phyloP scores from a whole-genome alignment of 2,888 invertebrate species.

The Drosophila colorata region DNA sequence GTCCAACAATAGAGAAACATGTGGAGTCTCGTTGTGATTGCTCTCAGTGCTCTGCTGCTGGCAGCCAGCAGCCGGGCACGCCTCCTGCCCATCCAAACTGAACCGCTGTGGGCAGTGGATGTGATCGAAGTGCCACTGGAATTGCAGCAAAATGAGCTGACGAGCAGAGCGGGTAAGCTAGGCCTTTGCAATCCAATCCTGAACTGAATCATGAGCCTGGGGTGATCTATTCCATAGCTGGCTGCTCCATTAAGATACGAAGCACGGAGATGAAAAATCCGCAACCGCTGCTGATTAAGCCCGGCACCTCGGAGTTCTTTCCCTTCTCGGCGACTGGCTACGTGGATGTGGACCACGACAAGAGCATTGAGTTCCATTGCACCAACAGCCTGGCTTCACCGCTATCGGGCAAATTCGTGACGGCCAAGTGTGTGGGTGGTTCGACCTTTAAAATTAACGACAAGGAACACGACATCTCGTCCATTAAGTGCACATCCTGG shows the following conservation, averaged over 20 bases:
- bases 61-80: conserved; percentile 44
- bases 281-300: conserved; percentile 87
- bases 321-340: conserved; percentile 63
- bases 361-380: conserved; percentile 75
- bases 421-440: conserved; percentile 71
- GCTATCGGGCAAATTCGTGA: conserved; percentile 59
- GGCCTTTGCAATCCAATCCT: not conserved
- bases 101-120: conserved; percentile 48
- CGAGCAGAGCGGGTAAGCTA: conserved; percentile 44
- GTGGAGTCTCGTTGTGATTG: conserved; percentile 53
- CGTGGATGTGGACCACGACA: conserved; percentile 59
- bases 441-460: conserved; percentile 63
- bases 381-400: conserved; percentile 65
- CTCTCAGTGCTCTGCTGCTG: conserved; percentile 40
- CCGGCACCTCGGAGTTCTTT: conserved; percentile 75
- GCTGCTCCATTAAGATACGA: conserved; percentile 63
- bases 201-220: not conserved
- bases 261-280: conserved; percentile 84
- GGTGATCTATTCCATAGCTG: conserved; percentile 31
- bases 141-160: conserved; percentile 21
- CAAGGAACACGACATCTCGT: conserved; percentile 64
- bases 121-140: conserved; percentile 49
- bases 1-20: conserved; percentile 48
- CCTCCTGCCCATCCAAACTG: conserved; percentile 42
- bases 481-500: conserved; percentile 78